Evolutionary conservation across 2,888 invertebrate genomes (phyloP).

Genomic region (Cryptocheilus praepositus): DNA sequence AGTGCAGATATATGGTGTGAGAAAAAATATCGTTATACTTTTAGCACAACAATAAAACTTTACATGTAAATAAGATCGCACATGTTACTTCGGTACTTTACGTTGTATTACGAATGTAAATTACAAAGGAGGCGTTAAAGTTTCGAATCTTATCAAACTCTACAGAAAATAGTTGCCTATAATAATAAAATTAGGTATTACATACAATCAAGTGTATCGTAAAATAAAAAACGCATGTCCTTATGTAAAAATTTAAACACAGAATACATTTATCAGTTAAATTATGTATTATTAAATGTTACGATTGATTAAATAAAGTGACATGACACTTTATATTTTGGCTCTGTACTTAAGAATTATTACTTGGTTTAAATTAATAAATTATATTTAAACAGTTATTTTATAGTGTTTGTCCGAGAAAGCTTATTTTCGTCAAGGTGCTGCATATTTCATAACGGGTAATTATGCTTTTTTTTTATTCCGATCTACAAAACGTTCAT

Average conservation of each 20-base stretch:
- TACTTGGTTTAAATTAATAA: conserved; percentile 20
- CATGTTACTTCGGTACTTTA: conserved; percentile 45
- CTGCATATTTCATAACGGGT: too few species aligned
- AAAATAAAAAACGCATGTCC: conserved; percentile 70
- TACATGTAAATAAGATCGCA: conserved; percentile 52
- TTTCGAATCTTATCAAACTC: conserved; percentile 72
- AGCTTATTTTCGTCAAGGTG: too few species aligned
- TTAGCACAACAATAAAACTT: conserved; percentile 47
- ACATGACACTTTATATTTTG: conserved; percentile 69
- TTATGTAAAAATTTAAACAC: conserved; percentile 70
- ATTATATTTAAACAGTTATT: conserved; percentile 21
- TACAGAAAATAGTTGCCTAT: conserved; percentile 72
- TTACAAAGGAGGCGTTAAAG: conserved; percentile 68
- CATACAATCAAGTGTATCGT: conserved; percentile 71
- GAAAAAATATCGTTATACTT: conserved; percentile 37
- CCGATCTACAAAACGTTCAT: background rate
- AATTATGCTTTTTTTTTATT: too few species aligned
- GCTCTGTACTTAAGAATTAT: conserved; percentile 58
- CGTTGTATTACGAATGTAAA: conserved; percentile 67
- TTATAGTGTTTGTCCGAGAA: too few species aligned
- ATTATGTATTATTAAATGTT: conserved; percentile 75
- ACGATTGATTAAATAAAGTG: conserved; percentile 74
- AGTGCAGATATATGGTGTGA: conserved; percentile 18
- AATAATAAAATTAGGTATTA: conserved; percentile 67
- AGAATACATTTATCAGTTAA: conserved; percentile 71